Evolutionary conservation across 2,797 vertebrate species (phyloP).

Genomic region (Pelodytes ibericus): DNA sequence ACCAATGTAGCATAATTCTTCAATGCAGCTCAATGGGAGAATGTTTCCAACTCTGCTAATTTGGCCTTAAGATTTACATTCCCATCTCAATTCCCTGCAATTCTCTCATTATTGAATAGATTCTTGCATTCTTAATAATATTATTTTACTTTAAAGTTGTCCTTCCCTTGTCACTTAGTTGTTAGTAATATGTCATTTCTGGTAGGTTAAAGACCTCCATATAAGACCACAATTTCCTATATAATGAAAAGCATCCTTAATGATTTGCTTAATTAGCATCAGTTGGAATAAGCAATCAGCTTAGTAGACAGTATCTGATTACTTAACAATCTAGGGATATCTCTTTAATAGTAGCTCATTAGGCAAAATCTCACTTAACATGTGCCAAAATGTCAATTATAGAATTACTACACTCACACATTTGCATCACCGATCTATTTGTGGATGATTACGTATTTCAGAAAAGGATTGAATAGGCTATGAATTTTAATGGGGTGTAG

Average conservation of each 20-base stretch:
- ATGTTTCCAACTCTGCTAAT: too few species aligned
- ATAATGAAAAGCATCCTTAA: neutral
- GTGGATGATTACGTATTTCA: conserved; percentile 22
- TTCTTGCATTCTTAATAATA: too few species aligned
- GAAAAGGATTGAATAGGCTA: conserved; percentile 20
- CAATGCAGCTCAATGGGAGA: too few species aligned
- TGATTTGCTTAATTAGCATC: neutral
- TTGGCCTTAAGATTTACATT: too few species aligned
- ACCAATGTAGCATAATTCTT: too few species aligned
- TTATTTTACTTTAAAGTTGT: too few species aligned
- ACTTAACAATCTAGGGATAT: conserved; percentile 6
- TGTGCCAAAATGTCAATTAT: conserved; percentile 40
- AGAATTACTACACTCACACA: neutral
- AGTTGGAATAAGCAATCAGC: neutral
- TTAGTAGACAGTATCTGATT: neutral
- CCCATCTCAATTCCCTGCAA: too few species aligned
- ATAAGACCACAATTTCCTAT: neutral
- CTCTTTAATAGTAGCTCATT: conserved; percentile 32
- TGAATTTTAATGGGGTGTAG: conserved; percentile 13
- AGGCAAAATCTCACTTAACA: conserved; percentile 30
- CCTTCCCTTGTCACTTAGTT: too few species aligned
- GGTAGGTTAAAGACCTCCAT: too few species aligned
- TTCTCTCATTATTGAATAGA: too few species aligned
- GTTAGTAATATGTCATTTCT: too few species aligned
- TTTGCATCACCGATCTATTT: conserved; percentile 28